Conservation (phyloP, 1,140 invertebrate species). For the Episyrphus balteatus region DNA sequence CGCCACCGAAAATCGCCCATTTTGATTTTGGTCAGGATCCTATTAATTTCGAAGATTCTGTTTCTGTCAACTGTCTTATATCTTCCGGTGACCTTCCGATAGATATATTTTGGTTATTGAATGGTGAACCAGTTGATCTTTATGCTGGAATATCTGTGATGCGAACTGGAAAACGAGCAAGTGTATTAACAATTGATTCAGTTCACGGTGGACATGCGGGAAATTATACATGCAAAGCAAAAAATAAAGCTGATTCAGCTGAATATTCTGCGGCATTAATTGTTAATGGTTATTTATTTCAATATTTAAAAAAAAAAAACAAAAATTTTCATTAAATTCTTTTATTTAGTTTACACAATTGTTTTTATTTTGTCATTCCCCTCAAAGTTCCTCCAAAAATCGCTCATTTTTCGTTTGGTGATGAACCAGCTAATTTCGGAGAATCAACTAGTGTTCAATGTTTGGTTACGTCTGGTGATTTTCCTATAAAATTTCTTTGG, state of each 20-base stretch:
- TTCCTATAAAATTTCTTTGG: slow-evolving; percentile 56
- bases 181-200: slow-evolving; percentile 56
- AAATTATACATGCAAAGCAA: slow-evolving; percentile 60
- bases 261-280: slow-evolving; percentile 53
- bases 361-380: background rate
- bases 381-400: slow-evolving; percentile 54
- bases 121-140: slow-evolving; percentile 4
- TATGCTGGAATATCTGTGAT: slow-evolving; percentile 47
- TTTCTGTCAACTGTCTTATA: slow-evolving; percentile 58
- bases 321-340: background rate
- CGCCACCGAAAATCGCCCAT: slow-evolving; percentile 54
- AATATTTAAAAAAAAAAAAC: slow-evolving; percentile 9
- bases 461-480: slow-evolving; percentile 62
- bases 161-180: slow-evolving; percentile 51
- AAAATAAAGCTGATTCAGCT: slow-evolving; percentile 50
- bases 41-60: slow-evolving; percentile 59
- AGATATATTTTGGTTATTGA: slow-evolving; percentile 47
- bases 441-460: slow-evolving; percentile 60
- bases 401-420: slow-evolving; percentile 50
- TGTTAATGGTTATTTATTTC: slow-evolving; percentile 47
- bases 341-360: slow-evolving; percentile 6
- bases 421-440: slow-evolving; percentile 56
- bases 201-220: slow-evolving; percentile 57
- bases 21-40: slow-evolving; percentile 41
- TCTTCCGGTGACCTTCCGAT: slow-evolving; percentile 57